These are phyloP conservation scores for Oscheius sp. DNA, from an alignment of 2,888 invertebrate species.

Conservation along the genomic window DNA sequence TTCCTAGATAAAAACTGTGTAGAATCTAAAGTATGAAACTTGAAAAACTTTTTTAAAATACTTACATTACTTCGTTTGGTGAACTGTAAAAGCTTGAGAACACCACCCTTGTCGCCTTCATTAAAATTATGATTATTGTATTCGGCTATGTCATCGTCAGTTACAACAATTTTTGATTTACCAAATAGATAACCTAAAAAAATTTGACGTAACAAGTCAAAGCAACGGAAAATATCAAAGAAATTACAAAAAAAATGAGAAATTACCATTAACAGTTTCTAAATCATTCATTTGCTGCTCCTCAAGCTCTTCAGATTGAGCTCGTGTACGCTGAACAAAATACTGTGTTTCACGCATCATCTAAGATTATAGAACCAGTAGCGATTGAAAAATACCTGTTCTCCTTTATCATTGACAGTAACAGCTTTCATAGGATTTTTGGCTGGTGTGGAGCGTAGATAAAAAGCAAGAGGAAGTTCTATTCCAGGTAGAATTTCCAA, in stretches of 20 bases:
- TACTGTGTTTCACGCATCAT: slow-evolving; percentile 6
- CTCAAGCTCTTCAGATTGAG: background rate
- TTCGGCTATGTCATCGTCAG: slow-evolving; percentile 16
- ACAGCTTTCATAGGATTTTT: slow-evolving; percentile 37
- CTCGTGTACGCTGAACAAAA: background rate
- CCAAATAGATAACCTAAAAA: slow-evolving; percentile 28
- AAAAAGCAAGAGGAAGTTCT: slow-evolving; percentile 35
- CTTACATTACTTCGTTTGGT: slow-evolving; percentile 39
- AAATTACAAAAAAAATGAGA: background rate
- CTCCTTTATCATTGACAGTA: slow-evolving; percentile 25
- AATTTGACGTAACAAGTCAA: too few relatives aligned
- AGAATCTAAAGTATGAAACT: slow-evolving; percentile 32
- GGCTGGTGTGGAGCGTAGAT: slow-evolving; percentile 34
- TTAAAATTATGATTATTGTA: slow-evolving; percentile 51
- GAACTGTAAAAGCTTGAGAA: slow-evolving; percentile 49
- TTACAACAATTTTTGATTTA: slow-evolving; percentile 23
- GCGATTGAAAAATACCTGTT: background rate
- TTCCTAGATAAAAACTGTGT: slow-evolving; percentile 38
- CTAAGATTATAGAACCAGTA: background rate
- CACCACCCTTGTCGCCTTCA: slow-evolving; percentile 45
- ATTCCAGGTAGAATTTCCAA: slow-evolving; percentile 40
- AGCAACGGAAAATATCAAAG: background rate
- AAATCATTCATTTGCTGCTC: background rate
- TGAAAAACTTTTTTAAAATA: background rate
- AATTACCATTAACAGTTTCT: background rate